A percentile compares a stretch with the other conserved stretches of the same genome.
These are phyloP conservation scores for Forbesichthys papilliferus DNA, from an alignment of 2,113 vertebrate species.

Conservation along the genomic window DNA sequence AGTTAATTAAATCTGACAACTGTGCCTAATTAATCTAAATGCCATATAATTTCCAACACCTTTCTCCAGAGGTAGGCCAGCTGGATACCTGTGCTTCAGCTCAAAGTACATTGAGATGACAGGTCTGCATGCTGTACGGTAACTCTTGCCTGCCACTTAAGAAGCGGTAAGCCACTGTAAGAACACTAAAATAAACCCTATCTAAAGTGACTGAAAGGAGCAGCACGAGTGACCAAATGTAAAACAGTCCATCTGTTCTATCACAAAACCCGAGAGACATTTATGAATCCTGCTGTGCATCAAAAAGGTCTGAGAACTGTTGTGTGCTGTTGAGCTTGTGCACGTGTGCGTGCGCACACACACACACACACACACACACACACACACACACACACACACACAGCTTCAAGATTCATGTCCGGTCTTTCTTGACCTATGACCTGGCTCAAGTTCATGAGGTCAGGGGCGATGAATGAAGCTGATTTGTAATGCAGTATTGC, in stretches of 20 bases:
- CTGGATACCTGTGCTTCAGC: conserved; percentile 72
- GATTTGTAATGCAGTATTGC: too few species aligned
- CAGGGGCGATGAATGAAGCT: conserved; percentile 13
- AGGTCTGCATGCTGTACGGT: conserved; percentile 46
- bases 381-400: neutral
- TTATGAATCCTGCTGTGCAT: too few species aligned
- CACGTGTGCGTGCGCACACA: neutral
- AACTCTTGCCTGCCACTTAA: conserved; percentile 6
- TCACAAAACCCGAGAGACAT: neutral
- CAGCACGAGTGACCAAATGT: neutral
- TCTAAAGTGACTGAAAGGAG: too few species aligned
- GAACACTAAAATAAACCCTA: too few species aligned
- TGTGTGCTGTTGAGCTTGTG: neutral
- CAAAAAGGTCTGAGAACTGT: neutral
- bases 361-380: conserved; percentile 7
- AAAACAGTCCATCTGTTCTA: neutral
- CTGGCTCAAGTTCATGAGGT: conserved; percentile 58
- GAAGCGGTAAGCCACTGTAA: neutral
- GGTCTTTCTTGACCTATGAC: conserved; percentile 51
- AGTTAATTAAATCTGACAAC: conserved; percentile 82
- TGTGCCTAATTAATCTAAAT: conserved; percentile 81
- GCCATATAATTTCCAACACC: conserved; percentile 78
- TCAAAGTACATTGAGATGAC: conserved; percentile 55
- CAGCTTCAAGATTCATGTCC: conserved; percentile 48
- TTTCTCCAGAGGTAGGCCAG: conserved; percentile 73